Evolutionary conservation across 2,113 vertebrate species (phyloP), one percentile per base, ranked within the genome.

Genomic region (Okapia johnstoni): DNA sequence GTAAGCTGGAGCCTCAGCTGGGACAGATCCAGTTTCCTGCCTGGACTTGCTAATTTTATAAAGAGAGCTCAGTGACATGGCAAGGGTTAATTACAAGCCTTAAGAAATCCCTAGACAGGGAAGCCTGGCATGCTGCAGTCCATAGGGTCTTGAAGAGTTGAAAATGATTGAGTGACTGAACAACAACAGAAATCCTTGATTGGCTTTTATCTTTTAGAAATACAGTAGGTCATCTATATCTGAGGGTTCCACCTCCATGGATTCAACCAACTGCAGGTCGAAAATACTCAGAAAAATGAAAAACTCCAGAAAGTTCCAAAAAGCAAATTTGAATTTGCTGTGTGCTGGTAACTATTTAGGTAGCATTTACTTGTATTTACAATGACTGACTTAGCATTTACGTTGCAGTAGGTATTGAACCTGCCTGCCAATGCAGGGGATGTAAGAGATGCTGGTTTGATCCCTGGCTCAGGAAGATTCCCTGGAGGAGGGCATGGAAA

Each of bases 191-290:
- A 40, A 23, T 70, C 66, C 40, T 21, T 0, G n/a, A 70, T 0
- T 63, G 84, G 80, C 30, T 66, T 85, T 61, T 43, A 40, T 84
- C 33, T 94, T 96, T 94, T 17, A 85, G 94, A 96, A 93, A 95
- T 87, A n/a, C 33, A 7, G 50, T n/a, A 54, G 3, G 50, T 81
- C 11, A n/a, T 54, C 50, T 54, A 33, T 23, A 4, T 14, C 79
- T 30, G 6, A n/a, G 50, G 79, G 17, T 13, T 81, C 50, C 21
- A 23, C 33, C 50, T 81, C 79, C 79, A 36, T 81, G 50, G 33
- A n/a, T 23, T 54, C 50, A 54, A 36, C 11, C 19, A 81, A n/a
- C 79, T 0, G 0, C 25, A 43, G 23, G 28, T 46, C 3, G 13
- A 76, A 76, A 76, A 43, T 76, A 46, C 43, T 46, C 73, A 76